Percentiles rank a stretch among this genome's conserved stretches.
These are phyloP conservation scores for Gymnocheta viridis DNA, from an alignment of 2,888 invertebrate species.

Conservation along the genomic window DNA sequence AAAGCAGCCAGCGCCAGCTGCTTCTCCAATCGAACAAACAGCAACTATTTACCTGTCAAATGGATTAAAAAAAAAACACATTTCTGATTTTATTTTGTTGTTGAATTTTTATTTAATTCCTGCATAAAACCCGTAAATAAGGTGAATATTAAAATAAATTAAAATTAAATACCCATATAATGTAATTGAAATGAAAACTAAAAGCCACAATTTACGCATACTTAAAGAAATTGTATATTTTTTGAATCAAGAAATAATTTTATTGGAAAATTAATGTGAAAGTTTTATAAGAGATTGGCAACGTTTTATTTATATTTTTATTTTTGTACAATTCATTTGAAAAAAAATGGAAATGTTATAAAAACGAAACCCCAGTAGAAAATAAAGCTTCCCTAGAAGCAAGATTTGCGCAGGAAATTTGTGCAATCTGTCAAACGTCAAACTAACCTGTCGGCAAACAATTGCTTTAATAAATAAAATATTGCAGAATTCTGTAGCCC, in stretches of 20 bases:
- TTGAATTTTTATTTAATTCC: background rate
- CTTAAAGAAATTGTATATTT: background rate
- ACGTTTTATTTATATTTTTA: background rate
- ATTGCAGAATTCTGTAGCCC: too few relatives aligned
- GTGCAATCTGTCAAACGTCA: too few relatives aligned
- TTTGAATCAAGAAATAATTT: background rate
- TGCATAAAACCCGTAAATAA: conserved; percentile 1
- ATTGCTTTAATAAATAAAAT: too few relatives aligned
- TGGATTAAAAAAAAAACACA: conserved; percentile 38
- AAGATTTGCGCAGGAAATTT: too few relatives aligned
- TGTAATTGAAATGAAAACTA: background rate
- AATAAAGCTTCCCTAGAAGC: too few relatives aligned
- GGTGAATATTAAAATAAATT: conserved; percentile 31
- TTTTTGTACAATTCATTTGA: too few relatives aligned
- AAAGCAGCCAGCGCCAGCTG: conserved; percentile 7
- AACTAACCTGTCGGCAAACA: too few relatives aligned
- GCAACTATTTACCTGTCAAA: conserved; percentile 45
- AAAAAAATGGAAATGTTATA: too few relatives aligned
- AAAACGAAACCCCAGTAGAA: too few relatives aligned
- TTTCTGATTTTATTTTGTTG: background rate
- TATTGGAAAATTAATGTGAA: background rate
- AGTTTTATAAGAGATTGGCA: too few relatives aligned
- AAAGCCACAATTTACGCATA: conserved; percentile 40
- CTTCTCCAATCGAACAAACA: background rate
- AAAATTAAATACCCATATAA: background rate